Conservation (phyloP, 2,113 vertebrate genomes). For the Tympanuchus pallidicinctus region DNA sequence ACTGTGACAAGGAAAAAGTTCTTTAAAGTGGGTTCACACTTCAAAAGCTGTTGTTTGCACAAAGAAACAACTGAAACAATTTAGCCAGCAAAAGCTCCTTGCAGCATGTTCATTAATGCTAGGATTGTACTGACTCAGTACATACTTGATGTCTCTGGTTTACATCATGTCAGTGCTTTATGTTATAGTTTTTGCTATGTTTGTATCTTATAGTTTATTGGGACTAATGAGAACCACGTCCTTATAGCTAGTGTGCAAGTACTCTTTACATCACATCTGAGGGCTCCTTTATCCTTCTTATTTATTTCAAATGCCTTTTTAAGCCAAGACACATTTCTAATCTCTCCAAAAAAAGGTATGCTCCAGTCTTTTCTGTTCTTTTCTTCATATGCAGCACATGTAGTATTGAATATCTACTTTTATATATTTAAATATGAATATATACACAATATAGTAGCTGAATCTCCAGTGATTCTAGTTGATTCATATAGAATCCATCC, state of each 20-base stretch:
- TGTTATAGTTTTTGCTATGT: not conserved
- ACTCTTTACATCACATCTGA: not conserved
- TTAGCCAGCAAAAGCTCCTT: not conserved
- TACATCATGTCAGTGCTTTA: not conserved
- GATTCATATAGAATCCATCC: not conserved
- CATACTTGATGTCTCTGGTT: not conserved
- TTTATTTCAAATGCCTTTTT: not conserved
- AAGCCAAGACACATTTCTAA: not conserved
- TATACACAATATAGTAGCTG: fast-evolving
- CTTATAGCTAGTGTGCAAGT: not conserved
- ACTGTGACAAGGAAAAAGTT: not conserved
- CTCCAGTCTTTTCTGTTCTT: not conserved
- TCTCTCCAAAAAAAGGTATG: not conserved
- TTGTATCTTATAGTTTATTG: not conserved
- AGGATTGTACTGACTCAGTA: not conserved
- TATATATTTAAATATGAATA: not conserved
- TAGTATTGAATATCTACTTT: not conserved
- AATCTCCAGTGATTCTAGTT: not conserved
- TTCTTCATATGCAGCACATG: fast-evolving
- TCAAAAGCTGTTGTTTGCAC: not conserved
- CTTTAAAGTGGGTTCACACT: not conserved
- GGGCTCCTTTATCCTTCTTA: not conserved
- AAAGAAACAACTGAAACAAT: not conserved
- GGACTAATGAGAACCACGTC: not conserved
- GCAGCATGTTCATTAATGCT: not conserved